Percentiles rank a stretch among this genome's conserved stretches.
Evolutionary conservation across 2,888 invertebrate genomes (phyloP).

Genomic region (Drosophila rellima): DNA sequence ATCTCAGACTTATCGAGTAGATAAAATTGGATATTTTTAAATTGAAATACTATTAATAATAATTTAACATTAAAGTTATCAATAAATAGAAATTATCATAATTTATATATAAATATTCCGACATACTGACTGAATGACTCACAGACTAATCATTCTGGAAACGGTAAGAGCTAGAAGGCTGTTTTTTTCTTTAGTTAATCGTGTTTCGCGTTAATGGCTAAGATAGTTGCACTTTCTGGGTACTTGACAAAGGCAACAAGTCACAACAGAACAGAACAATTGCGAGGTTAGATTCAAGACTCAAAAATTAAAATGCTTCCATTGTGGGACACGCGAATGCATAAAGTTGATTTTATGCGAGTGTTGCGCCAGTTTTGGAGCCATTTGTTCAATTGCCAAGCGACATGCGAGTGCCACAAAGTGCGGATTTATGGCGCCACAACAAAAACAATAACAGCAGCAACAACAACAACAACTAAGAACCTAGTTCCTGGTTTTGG

Average conservation of each 20-base stretch:
- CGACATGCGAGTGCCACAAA: constrained; percentile 40
- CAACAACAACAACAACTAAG: constrained; percentile 3
- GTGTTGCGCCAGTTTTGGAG: constrained; percentile 57
- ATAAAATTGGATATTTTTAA: no score
- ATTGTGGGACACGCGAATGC: constrained; percentile 47
- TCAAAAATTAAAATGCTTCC: constrained; percentile 34
- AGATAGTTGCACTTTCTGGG: neutral
- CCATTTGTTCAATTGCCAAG: constrained; percentile 59
- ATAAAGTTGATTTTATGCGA: constrained; percentile 52
- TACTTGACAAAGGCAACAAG: constrained; percentile 48
- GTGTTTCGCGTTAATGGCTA: constrained; percentile 6
- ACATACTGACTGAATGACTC: no score
- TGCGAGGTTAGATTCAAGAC: constrained; percentile 24
- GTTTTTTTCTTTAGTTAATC: no score
- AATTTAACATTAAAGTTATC: no score
- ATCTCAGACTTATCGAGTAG: neutral
- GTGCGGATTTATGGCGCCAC: constrained; percentile 61
- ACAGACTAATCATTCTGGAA: no score
- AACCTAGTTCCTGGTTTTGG: constrained; percentile 14
- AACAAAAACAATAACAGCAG: constrained; percentile 10
- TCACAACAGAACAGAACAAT: constrained; percentile 15
- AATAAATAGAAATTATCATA: neutral
- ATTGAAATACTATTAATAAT: no score
- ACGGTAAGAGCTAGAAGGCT: no score
- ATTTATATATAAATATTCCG: neutral